Evolutionary conservation across 2,797 vertebrate genomes (phyloP), one percentile per base, ranked within the genome.

Genomic region (Oceanodroma leucorhoa): DNA sequence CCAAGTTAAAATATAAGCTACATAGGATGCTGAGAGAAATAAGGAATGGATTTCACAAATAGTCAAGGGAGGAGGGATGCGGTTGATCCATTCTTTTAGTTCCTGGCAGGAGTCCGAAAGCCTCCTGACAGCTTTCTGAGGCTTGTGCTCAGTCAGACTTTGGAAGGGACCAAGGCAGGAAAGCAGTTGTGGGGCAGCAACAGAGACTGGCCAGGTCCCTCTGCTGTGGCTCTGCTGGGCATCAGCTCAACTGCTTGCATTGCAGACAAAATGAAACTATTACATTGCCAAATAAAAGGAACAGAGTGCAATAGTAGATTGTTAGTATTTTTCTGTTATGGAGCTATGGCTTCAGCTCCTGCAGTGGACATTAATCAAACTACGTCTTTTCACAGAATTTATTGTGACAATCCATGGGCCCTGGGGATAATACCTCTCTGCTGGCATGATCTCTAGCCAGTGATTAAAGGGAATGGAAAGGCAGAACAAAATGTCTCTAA

Each of bases 381-480:
- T 15, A 11, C 3, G 2, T 51, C 36, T 89, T 92, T 85, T 57
- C 51, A 82, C 38, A 65, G 76, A 85, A 97, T 95, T 87, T 88
- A 81, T 23, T 89, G 70, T 89, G 93, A 97, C 91, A 94, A 76
- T 40, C 60, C 70, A 53, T 10, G n/a, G 46, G 55, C 87, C 91
- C 83, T 64, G 64, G 30, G 62, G 83, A 89, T 81, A 96, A 92
- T 64, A 73, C 27, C 38, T 94, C 90, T 95, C 93, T 82, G 67
- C 71, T 96, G 84, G 71, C 69, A 93, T 95, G 66, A 77, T 60
- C 78, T 80, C 76, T 27, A 92, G 66, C 53, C 62, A 79, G 58
- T 65, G 66, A 96, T 79, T 95, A 95, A 92, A 95, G 58, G n/a
- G 46, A 82, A 60, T 53, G 61, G 80, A 95, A 95, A 93, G 53